Conservation (phyloP, 2,113 vertebrate genomes). For the Lagopus leucura region DNA sequence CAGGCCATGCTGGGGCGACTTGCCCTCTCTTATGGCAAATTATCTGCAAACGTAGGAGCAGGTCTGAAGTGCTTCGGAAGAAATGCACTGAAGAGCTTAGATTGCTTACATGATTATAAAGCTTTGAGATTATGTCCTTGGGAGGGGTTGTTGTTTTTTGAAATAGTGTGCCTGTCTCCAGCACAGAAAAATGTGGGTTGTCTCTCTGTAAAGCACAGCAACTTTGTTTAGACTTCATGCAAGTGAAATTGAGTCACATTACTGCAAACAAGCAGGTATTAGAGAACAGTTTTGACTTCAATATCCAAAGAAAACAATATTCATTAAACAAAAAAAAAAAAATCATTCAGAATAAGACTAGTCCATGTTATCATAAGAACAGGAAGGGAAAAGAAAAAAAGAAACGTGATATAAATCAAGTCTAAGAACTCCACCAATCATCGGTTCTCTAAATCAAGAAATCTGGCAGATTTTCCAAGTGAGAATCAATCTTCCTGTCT, state of each 20-base stretch:
- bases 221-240: not conserved
- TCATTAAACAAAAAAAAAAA: not conserved
- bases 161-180: not conserved
- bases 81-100: rapidly evolving
- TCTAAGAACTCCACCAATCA: conserved; percentile 68
- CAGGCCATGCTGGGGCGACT: rapidly evolving
- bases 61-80: not conserved
- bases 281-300: not conserved
- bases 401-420: conserved; percentile 72
- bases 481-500: conserved; percentile 81
- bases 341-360: not conserved
- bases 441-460: conserved; percentile 78
- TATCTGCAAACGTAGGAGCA: rapidly evolving
- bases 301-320: not conserved
- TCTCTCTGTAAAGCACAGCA: not conserved
- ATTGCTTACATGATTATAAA: rapidly evolving
- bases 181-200: not conserved
- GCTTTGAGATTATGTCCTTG: not conserved
- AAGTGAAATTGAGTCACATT: not conserved
- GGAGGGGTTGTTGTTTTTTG: not conserved
- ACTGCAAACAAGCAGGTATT: not conserved
- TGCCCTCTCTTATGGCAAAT: too few species aligned
- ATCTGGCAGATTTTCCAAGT: conserved; percentile 75
- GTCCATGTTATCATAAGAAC: not conserved
- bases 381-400: not conserved